Percentiles rank a stretch among this genome's conserved stretches.
These are phyloP conservation scores for Stegastes partitus DNA, from an alignment of 2,113 vertebrate species.

Conservation along the genomic window DNA sequence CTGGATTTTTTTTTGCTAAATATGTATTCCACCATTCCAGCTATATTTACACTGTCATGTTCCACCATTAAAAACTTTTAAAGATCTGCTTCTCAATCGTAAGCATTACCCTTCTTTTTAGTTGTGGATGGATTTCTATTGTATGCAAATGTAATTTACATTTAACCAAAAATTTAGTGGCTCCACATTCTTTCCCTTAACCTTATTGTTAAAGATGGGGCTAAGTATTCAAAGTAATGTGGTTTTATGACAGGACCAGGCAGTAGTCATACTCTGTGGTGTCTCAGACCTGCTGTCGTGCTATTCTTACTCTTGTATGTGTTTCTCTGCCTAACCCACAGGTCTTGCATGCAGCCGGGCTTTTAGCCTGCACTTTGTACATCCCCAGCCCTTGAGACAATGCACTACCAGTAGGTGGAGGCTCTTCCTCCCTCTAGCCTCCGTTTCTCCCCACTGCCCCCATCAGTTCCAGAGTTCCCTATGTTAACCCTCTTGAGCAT, in stretches of 20 bases:
- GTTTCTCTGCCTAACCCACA: slow-evolving; percentile 83
- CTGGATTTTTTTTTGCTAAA: not conserved
- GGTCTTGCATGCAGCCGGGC: slow-evolving; percentile 83
- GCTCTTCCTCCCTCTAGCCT: slow-evolving; percentile 64
- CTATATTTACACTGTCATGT: too few species aligned
- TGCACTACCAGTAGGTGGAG: slow-evolving; percentile 66
- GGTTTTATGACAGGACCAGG: not conserved
- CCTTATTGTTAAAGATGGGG: too few species aligned
- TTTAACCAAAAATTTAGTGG: not conserved
- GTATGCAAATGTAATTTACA: slow-evolving; percentile 6
- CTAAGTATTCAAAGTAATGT: not conserved
- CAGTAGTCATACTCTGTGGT: slow-evolving; percentile 36
- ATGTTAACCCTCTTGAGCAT: slow-evolving; percentile 99
- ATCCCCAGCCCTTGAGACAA: slow-evolving; percentile 54
- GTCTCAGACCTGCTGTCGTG: slow-evolving; percentile 30
- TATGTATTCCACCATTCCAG: not conserved
- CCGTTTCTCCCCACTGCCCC: slow-evolving; percentile 60
- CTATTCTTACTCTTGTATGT: slow-evolving; percentile 65
- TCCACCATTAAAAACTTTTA: too few species aligned
- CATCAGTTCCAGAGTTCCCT: slow-evolving; percentile 88
- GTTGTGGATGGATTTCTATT: not conserved
- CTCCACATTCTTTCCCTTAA: not conserved
- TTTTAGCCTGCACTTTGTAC: slow-evolving; percentile 71
- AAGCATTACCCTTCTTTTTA: not conserved
- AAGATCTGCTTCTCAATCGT: not conserved